These are phyloP conservation scores for Capitulum mitella DNA, from an alignment of 2,888 invertebrate genomes.

Conservation along the genomic window DNA sequence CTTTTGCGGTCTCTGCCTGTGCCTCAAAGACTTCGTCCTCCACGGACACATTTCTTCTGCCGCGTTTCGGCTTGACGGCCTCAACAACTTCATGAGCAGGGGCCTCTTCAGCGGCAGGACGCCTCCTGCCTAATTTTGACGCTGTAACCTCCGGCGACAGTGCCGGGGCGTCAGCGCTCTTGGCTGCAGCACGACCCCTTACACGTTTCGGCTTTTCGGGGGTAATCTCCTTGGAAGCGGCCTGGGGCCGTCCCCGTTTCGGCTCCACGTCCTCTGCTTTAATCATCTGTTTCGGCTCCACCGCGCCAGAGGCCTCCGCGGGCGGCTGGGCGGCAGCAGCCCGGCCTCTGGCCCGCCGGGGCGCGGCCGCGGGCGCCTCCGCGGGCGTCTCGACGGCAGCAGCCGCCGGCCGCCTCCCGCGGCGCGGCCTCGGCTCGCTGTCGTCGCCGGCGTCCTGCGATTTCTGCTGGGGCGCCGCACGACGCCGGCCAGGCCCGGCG, in stretches of 20 bases:
- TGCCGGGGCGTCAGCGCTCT: not conserved
- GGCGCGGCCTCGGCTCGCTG: not conserved
- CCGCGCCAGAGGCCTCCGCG: too few relatives aligned
- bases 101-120: too few relatives aligned
- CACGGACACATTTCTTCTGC: not conserved
- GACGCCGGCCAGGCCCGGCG: not conserved
- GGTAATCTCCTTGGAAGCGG: too few relatives aligned
- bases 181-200: not conserved
- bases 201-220: not conserved
- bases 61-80: not conserved
- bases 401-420: not conserved
- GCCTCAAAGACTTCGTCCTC: not conserved
- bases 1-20: not conserved
- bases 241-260: too few relatives aligned
- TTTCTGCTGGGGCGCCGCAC: too few relatives aligned
- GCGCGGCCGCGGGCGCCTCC: not conserved
- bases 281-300: too few relatives aligned
- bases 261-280: too few relatives aligned
- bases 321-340: too few relatives aligned
- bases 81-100: too few relatives aligned
- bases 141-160: not conserved
- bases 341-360: too few relatives aligned
- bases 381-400: not conserved
- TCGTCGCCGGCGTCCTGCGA: too few relatives aligned
- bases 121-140: too few relatives aligned